These are phyloP conservation scores for Hemibagrus guttatus DNA, from an alignment of 2,797 vertebrate genomes.

Conservation along the genomic window DNA sequence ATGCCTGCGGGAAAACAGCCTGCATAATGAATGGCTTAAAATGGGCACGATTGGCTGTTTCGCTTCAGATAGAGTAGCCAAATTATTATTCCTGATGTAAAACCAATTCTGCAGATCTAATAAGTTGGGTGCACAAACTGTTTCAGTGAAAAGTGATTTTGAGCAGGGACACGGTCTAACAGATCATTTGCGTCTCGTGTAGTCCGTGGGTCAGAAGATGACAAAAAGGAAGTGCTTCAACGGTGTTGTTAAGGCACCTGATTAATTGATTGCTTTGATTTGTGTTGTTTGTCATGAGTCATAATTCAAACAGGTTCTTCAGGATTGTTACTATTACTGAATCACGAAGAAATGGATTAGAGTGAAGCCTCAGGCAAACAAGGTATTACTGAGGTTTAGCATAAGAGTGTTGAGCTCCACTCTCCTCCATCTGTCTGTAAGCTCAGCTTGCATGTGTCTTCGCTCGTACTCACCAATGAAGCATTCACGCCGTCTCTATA, in stretches of 20 bases:
- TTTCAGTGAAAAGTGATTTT: neutral
- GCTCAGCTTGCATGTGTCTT: conserved; percentile 45
- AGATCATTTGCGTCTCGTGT: neutral
- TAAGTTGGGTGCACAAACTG: neutral
- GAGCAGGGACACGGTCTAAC: neutral
- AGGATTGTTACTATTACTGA: conserved; percentile 24
- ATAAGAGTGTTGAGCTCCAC: conserved; percentile 61
- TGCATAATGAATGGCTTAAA: conserved; percentile 16
- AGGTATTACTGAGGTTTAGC: conserved; percentile 66
- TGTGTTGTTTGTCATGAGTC: neutral
- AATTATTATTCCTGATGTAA: conserved; percentile 27
- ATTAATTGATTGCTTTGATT: neutral
- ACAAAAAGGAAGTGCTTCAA: neutral
- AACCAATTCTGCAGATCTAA: conserved; percentile 26
- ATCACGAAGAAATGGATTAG: conserved; percentile 57
- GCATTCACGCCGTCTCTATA: too few species aligned
- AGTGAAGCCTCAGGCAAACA: conserved; percentile 51
- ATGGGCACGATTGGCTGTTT: conserved; percentile 11
- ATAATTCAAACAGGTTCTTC: neutral
- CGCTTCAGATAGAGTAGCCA: conserved; percentile 10
- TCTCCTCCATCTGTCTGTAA: conserved; percentile 64
- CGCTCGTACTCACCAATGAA: neutral
- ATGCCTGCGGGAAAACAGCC: conserved; percentile 34
- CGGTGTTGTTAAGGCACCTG: neutral
- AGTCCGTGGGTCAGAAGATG: neutral